phyloP scores from a whole-genome alignment of 2,797 vertebrate species.

The Cryptoblepharus egeriae region DNA sequence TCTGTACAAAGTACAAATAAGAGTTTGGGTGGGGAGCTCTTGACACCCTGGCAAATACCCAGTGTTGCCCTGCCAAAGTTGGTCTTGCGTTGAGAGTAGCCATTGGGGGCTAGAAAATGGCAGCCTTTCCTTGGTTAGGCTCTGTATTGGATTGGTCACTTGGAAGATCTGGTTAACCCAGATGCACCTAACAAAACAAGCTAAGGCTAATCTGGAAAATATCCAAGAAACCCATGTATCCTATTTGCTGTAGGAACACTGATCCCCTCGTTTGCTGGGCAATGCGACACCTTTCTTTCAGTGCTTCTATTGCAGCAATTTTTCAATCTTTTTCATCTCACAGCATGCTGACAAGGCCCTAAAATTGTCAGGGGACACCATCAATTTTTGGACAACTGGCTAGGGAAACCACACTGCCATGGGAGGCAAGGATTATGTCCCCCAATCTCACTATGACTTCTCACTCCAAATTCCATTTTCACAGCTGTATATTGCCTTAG shows the following conservation, averaged over 20 bases:
- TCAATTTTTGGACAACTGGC: no score
- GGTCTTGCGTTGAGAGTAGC: not conserved
- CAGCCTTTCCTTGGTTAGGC: not conserved
- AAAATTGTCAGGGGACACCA: no score
- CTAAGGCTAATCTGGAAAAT: not conserved
- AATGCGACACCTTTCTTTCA: not conserved
- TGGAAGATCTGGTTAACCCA: not conserved
- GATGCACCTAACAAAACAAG: not conserved
- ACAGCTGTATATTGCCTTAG: no score
- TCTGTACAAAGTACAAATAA: no score
- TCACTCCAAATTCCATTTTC: no score
- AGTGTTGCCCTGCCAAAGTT: not conserved
- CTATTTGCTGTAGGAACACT: not conserved
- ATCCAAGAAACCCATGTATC: not conserved
- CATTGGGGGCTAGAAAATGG: not conserved
- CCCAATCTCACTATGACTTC: no score
- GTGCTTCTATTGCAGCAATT: not conserved
- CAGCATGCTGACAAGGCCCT: no score
- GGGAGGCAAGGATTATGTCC: no score
- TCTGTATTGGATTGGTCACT: not conserved
- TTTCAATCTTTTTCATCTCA: no score
- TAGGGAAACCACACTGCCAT: no score
- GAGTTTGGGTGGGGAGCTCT: no score
- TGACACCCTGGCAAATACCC: no score
- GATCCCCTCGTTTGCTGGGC: slow-evolving; percentile 16